phyloP scores from a whole-genome alignment of 2,113 vertebrate species.

The Nansenia antarctica region DNA sequence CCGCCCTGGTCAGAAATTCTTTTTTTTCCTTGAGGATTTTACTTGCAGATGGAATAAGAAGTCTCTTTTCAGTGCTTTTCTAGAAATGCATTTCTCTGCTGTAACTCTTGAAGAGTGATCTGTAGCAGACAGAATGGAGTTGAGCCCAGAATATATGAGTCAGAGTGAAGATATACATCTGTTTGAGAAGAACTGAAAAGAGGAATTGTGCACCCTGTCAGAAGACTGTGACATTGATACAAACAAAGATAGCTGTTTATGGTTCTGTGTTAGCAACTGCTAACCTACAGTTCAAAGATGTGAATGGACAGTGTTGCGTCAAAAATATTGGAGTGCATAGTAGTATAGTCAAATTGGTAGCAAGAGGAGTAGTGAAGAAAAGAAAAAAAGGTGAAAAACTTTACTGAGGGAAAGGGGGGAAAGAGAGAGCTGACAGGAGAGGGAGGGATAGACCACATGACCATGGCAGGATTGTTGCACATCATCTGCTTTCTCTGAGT shows the following conservation, averaged over 20 bases:
- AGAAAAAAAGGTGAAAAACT: not conserved
- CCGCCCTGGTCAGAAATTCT: not conserved
- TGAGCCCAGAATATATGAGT: not conserved
- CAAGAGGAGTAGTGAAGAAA: not conserved
- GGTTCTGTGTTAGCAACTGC: not conserved
- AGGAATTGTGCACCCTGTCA: not conserved
- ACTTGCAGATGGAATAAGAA: not conserved
- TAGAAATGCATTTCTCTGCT: not conserved
- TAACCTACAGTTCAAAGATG: not conserved
- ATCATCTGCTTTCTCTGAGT: slow-evolving; percentile 28
- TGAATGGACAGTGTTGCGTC: not conserved
- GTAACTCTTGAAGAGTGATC: not conserved
- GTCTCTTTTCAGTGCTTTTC: not conserved
- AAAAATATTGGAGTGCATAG: not conserved
- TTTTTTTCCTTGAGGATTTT: slow-evolving; percentile 15
- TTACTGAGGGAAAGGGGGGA: not conserved
- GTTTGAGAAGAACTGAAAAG: not conserved
- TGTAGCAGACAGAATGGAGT: not conserved
- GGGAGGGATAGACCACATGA: slow-evolving; percentile 19
- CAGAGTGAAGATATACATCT: not conserved
- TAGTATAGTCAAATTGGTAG: not conserved
- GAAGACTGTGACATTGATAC: not conserved
- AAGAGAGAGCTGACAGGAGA: slow-evolving; percentile 3
- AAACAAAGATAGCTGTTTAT: not conserved
- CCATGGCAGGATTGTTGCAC: slow-evolving; percentile 5